phyloP scores from a whole-genome alignment of 2,797 vertebrate species.

The Amblyopsis hoosieri region DNA sequence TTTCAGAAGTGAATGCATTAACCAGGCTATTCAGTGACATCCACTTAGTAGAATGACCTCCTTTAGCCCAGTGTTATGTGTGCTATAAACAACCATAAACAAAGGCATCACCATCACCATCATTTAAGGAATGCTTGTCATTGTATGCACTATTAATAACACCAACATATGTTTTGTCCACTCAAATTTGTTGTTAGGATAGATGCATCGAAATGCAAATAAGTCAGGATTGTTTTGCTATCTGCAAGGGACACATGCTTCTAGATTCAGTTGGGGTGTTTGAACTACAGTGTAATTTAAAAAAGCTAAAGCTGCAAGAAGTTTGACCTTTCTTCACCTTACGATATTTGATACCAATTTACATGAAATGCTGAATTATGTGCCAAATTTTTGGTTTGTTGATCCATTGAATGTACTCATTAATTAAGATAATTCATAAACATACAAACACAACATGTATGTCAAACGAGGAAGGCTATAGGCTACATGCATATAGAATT shows the following conservation, averaged over 20 bases:
- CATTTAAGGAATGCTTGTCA: neutral
- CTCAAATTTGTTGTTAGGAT: neutral
- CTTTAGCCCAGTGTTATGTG: constrained; percentile 4
- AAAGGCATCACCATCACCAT: neutral
- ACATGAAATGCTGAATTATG: no score
- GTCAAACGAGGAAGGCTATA: no score
- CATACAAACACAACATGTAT: no score
- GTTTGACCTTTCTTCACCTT: no score
- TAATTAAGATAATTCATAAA: no score
- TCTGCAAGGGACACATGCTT: neutral
- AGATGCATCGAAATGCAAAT: neutral
- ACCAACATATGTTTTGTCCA: neutral
- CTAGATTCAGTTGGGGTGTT: no score
- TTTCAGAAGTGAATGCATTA: neutral
- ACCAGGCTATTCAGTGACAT: neutral
- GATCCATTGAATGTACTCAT: no score
- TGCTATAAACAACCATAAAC: constrained; percentile 4
- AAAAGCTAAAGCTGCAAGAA: no score
- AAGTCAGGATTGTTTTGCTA: neutral
- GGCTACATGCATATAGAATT: no score
- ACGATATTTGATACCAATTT: no score
- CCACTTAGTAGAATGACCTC: neutral
- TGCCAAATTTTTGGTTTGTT: no score
- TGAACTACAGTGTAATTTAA: no score
- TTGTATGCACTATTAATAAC: neutral